Evolutionary conservation across 2,797 vertebrate species (phyloP).

Genomic region (Perodicticus potto): DNA sequence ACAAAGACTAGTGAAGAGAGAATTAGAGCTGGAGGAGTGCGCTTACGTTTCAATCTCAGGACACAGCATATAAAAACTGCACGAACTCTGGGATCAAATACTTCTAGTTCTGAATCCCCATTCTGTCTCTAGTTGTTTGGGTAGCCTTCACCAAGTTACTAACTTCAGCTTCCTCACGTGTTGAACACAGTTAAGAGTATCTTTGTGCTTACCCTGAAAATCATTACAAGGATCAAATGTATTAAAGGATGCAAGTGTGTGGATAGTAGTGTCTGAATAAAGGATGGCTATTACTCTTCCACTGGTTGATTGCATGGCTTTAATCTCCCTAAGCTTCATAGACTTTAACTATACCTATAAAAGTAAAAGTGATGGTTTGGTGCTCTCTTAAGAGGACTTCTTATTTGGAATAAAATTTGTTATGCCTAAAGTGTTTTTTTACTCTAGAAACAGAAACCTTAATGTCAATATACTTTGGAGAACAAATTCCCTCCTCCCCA

Average conservation of each 20-base stretch:
- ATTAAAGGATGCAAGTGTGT: background rate
- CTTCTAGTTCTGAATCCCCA: background rate
- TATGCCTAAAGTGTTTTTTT: background rate
- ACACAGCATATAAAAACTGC: background rate
- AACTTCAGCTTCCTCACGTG: background rate
- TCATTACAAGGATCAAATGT: background rate
- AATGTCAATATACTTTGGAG: slow-evolving; percentile 7
- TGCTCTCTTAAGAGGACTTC: background rate
- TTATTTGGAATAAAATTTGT: slow-evolving; percentile 13
- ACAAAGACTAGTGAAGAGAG: background rate
- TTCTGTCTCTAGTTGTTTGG: background rate
- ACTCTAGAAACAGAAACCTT: background rate
- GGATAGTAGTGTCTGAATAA: slow-evolving; percentile 10
- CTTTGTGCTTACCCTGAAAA: background rate
- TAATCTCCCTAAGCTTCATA: slow-evolving; percentile 30
- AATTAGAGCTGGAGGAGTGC: background rate
- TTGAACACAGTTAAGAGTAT: background rate
- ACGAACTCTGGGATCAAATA: background rate
- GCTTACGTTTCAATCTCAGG: background rate
- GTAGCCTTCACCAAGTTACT: background rate
- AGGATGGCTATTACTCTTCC: background rate
- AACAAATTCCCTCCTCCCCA: background rate
- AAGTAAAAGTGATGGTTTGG: background rate
- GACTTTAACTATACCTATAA: background rate
- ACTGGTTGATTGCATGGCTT: background rate